A percentile compares a stretch with the other conserved stretches of the same genome.
These are phyloP conservation scores for Argynnis bischoffii DNA, from an alignment of 2,888 invertebrate genomes.

Conservation along the genomic window DNA sequence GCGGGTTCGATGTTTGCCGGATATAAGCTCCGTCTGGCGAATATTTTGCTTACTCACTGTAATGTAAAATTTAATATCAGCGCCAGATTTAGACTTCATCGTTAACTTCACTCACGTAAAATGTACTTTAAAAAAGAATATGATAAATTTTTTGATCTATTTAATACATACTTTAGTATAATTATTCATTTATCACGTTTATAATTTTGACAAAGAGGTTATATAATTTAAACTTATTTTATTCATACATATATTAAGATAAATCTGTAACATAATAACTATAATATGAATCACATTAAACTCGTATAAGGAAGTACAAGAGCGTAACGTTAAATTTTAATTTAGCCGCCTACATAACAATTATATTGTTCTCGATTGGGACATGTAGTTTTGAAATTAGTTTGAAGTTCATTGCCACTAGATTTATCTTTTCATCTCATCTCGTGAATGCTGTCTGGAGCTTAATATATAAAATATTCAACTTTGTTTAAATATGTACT, in stretches of 20 bases:
- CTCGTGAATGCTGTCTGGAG: conserved; percentile 33
- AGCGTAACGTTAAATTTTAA: conserved; percentile 19
- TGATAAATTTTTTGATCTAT: too few relatives aligned
- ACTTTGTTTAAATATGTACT: conserved; percentile 11
- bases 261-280: not conserved
- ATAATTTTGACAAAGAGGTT: too few relatives aligned
- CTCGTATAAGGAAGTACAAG: not conserved
- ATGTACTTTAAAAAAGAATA: too few relatives aligned
- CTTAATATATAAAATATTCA: conserved; percentile 11
- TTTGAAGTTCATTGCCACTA: conserved; percentile 40
- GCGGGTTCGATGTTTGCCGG: conserved; percentile 45
- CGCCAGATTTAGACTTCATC: too few relatives aligned
- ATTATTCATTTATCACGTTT: too few relatives aligned
- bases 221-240: too few relatives aligned
- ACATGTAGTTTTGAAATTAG: conserved; percentile 31
- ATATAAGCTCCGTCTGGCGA: conserved; percentile 40
- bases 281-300: conserved; percentile 7
- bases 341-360: conserved; percentile 24
- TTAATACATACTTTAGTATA: too few relatives aligned
- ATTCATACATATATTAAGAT: not conserved
- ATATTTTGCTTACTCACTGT: conserved; percentile 38
- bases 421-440: conserved; percentile 35
- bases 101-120: too few relatives aligned
- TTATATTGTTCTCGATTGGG: conserved; percentile 35
- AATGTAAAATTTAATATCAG: conserved; percentile 18